phyloP scores from a whole-genome alignment of 30 jellyfish, hydroid and myxozoan species.

The Aurelia aurita region DNA sequence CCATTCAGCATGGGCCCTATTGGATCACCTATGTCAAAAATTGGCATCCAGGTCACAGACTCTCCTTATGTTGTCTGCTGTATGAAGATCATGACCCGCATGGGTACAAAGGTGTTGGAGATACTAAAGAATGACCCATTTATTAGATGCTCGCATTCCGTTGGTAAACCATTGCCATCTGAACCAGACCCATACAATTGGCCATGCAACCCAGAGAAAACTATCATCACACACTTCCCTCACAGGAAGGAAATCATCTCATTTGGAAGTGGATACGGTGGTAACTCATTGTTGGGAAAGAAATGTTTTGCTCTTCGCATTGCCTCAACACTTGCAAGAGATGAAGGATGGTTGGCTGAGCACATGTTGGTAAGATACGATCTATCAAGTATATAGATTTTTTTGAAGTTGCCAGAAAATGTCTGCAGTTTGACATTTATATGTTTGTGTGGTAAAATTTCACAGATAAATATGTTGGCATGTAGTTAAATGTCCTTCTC shows the following conservation, averaged over 20 bases:
- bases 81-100: conserved; percentile 96
- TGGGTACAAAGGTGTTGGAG: conserved; percentile 86
- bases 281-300: conserved; percentile 96
- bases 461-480: no score
- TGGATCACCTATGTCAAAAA: conserved; percentile 93
- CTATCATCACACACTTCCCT: conserved; percentile 97
- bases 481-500: no score
- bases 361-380: conserved; percentile 93
- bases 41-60: conserved; percentile 95
- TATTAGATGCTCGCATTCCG: conserved; percentile 92
- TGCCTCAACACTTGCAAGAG: conserved; percentile 96
- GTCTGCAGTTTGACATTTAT: no score
- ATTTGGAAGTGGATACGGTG: conserved; percentile 99
- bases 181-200: conserved; percentile 95
- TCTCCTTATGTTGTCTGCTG: conserved; percentile 96
- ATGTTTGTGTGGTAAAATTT: no score
- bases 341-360: conserved; percentile 99
- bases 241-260: conserved; percentile 88
- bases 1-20: conserved; percentile 99
- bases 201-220: conserved; percentile 99
- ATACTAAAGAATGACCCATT: conserved; percentile 70
- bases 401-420: no score
- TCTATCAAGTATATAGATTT: no score
- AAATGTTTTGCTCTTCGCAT: conserved; percentile 98
- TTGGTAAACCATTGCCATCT: conserved; percentile 92